Conservation (phyloP, 2,113 vertebrate genomes). For the Microcebus tavaratra region DNA sequence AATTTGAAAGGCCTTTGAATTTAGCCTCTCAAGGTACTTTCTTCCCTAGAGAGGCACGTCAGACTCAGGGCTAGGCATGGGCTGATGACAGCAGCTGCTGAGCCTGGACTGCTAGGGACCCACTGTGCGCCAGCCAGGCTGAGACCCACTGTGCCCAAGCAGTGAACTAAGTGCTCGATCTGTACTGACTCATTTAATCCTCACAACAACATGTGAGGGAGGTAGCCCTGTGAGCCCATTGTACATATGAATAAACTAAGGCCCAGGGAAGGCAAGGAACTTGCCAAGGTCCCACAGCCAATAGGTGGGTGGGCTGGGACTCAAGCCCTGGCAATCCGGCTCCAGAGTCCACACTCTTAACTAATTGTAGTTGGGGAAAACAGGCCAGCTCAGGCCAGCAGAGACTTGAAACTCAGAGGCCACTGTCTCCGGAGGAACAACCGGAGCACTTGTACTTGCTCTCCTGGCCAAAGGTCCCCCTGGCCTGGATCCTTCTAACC, state of each 20-base stretch:
- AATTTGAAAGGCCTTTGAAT: not conserved
- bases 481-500: not conserved
- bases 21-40: too few species aligned
- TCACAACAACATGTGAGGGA: rapidly evolving
- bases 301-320: not conserved
- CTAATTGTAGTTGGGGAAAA: not conserved
- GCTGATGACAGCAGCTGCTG: not conserved
- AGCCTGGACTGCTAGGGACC: not conserved
- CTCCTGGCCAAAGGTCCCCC: not conserved
- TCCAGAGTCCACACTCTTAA: too few species aligned
- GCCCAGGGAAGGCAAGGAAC: not conserved
- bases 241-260: not conserved
- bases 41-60: not conserved
- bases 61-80: not conserved
- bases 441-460: not conserved
- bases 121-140: not conserved
- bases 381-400: not conserved
- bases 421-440: rapidly evolving
- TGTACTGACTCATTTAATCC: not conserved
- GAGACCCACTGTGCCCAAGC: not conserved
- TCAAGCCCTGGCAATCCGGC: not conserved
- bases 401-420: not conserved
- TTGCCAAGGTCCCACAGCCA: not conserved
- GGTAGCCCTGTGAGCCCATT: not conserved
- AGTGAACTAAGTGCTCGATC: not conserved